Conservation (phyloP, 2,888 invertebrate genomes). For the Brassicogethes aeneus region DNA sequence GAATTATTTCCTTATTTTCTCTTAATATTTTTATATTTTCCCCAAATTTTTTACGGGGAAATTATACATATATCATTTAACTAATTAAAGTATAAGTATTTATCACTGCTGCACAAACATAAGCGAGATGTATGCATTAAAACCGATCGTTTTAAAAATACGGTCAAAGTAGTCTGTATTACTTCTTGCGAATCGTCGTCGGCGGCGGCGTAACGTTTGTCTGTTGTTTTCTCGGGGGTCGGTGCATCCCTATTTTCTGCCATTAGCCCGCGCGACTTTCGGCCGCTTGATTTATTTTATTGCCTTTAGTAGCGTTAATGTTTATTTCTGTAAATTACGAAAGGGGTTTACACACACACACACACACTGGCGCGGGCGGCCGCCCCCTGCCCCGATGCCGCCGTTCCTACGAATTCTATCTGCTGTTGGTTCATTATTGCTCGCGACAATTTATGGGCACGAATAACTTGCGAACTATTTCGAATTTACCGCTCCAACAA, state of each 20-base stretch:
- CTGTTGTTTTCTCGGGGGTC: not conserved
- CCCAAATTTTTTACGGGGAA: too few species aligned
- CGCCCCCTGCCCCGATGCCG: not conserved
- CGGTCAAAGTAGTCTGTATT: too few species aligned
- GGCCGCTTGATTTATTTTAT: conserved; percentile 48
- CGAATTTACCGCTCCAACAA: not conserved
- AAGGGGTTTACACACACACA: conserved; percentile 44
- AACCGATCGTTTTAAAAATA: too few species aligned
- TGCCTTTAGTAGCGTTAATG: conserved; percentile 49
- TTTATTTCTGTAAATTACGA: conserved; percentile 51
- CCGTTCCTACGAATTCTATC: conserved; percentile 1
- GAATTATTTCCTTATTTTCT: too few species aligned
- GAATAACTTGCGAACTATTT: not conserved
- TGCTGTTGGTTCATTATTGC: not conserved
- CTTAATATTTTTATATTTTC: too few species aligned
- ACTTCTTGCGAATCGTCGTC: too few species aligned
- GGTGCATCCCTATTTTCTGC: conserved; percentile 23
- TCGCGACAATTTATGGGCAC: not conserved
- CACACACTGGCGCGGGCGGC: conserved; percentile 4
- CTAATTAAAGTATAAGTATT: too few species aligned
- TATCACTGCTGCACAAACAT: too few species aligned
- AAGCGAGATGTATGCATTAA: too few species aligned
- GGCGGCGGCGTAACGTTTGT: too few species aligned
- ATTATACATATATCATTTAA: too few species aligned
- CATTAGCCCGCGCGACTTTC: conserved; percentile 32